These are phyloP conservation scores for Callospermophilus lateralis DNA, from an alignment of 2,113 vertebrate genomes.

Conservation along the genomic window DNA sequence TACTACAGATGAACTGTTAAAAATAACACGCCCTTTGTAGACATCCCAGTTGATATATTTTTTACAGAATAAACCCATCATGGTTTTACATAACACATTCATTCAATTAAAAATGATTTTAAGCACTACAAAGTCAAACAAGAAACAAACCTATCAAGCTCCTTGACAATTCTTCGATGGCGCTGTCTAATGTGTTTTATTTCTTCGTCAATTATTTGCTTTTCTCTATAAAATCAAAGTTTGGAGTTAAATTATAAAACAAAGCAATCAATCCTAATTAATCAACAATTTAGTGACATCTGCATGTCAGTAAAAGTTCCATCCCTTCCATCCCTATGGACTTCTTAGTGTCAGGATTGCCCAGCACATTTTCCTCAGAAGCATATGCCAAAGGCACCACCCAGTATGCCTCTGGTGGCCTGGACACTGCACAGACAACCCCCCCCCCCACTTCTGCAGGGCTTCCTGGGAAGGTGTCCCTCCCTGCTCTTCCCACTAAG, in stretches of 20 bases:
- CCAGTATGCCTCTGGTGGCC: not conserved
- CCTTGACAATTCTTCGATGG: constrained; percentile 78
- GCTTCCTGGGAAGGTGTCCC: not conserved
- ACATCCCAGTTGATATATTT: not conserved
- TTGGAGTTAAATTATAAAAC: constrained; percentile 56
- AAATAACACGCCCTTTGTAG: not conserved
- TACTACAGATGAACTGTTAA: not conserved
- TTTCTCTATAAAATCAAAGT: constrained; percentile 79
- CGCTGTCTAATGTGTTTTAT: constrained; percentile 74
- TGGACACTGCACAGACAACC: no score
- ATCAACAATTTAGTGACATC: not conserved
- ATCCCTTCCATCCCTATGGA: not conserved
- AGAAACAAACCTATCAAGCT: constrained; percentile 79
- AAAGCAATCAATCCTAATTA: constrained; percentile 14
- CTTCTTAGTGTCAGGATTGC: not conserved
- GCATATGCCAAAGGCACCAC: not conserved
- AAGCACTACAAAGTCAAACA: constrained; percentile 21
- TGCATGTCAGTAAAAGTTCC: not conserved
- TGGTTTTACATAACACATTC: constrained; percentile 39
- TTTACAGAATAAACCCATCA: constrained; percentile 38
- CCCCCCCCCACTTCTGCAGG: not conserved
- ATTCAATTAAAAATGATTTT: constrained; percentile 29
- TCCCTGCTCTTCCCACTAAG: not conserved
- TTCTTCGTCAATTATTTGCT: constrained; percentile 74
- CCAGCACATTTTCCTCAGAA: not conserved